These are phyloP conservation scores for Meles meles DNA, from an alignment of 2,113 vertebrate genomes.

Conservation along the genomic window DNA sequence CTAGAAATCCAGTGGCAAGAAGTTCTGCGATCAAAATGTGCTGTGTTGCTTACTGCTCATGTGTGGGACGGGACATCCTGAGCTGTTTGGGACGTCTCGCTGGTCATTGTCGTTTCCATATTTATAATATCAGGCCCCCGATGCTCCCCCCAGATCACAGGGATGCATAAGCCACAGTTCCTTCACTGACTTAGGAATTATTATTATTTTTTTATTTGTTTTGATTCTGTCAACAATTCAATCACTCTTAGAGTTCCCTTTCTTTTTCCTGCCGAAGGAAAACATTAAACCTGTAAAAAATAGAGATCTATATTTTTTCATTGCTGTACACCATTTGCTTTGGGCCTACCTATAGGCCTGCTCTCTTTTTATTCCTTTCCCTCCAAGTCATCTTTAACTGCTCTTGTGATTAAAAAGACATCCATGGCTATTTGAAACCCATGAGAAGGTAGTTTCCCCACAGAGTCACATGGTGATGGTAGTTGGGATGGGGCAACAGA, in stretches of 20 bases:
- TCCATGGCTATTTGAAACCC: neutral
- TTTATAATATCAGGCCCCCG: neutral
- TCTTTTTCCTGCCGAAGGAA: neutral
- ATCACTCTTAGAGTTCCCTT: neutral
- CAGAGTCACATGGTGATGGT: neutral
- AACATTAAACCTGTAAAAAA: neutral
- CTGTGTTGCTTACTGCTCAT: neutral
- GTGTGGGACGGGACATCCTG: neutral
- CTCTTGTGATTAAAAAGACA: neutral
- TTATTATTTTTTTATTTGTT: neutral
- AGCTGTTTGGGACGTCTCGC: neutral
- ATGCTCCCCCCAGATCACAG: neutral
- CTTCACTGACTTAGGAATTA: neutral
- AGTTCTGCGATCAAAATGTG: neutral
- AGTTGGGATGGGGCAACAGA: neutral
- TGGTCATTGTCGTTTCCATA: neutral
- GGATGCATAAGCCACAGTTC: neutral
- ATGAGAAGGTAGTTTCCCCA: neutral
- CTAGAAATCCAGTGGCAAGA: conserved; percentile 42
- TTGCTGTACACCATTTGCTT: neutral
- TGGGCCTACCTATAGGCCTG: neutral
- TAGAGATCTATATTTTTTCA: neutral
- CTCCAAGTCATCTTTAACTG: neutral
- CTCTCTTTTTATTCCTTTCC: neutral
- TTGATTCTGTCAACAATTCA: neutral